phyloP scores from a whole-genome alignment of 1,140 invertebrate genomes.

The Pogonomyrmex californicus region DNA sequence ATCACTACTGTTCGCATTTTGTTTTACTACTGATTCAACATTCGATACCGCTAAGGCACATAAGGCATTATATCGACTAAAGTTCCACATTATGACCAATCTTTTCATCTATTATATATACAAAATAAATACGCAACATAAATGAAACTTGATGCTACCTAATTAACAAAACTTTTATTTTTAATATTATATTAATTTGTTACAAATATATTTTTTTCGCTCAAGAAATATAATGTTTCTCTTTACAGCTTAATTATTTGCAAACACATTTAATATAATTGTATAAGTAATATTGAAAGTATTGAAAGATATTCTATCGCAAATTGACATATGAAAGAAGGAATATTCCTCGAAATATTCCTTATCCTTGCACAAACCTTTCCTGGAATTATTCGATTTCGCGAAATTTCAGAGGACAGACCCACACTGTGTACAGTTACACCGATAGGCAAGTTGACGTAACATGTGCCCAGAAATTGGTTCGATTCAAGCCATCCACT shows the following conservation, averaged over 20 bases:
- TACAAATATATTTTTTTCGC: not conserved
- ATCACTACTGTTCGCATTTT: slow-evolving; percentile 10
- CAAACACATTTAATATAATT: not conserved
- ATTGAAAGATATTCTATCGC: not conserved
- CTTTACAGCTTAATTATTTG: not conserved
- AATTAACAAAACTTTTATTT: not conserved
- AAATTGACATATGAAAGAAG: not conserved
- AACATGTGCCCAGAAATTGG: slow-evolving; percentile 50
- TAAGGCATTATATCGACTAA: not conserved
- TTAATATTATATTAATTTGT: not conserved
- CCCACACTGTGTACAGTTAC: not conserved
- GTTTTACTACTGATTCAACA: slow-evolving; percentile 2
- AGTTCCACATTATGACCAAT: not conserved
- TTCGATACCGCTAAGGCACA: not conserved
- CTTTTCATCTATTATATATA: not conserved
- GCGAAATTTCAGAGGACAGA: slow-evolving; percentile 4
- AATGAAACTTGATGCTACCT: not conserved
- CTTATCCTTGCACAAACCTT: slow-evolving; percentile 26
- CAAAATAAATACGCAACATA: not conserved
- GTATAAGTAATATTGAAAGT: not conserved
- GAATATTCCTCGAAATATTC: not conserved
- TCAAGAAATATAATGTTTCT: not conserved
- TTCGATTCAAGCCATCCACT: slow-evolving; percentile 57
- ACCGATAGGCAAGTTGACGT: slow-evolving; percentile 39
- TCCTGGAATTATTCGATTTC: slow-evolving; percentile 42